Conservation (phyloP, 1,140 invertebrate genomes). For the Brachystomella parvula region DNA sequence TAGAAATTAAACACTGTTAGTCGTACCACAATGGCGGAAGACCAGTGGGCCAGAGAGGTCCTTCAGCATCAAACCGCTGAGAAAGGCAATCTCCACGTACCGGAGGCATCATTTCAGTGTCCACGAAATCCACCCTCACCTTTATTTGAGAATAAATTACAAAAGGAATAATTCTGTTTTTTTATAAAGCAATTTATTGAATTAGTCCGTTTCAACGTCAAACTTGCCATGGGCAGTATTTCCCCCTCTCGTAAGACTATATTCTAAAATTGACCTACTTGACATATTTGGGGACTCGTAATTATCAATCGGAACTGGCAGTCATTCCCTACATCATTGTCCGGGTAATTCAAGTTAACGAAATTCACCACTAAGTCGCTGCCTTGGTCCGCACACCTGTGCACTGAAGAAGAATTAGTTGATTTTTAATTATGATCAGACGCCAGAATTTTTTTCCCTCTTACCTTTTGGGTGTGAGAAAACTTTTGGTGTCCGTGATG, state of each 20-base stretch:
- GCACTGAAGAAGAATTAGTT: slow-evolving; percentile 17
- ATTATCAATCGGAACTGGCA: slow-evolving; percentile 31
- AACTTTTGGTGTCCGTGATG: background rate
- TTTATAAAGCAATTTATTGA: background rate
- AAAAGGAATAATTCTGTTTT: background rate
- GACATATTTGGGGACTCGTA: slow-evolving; percentile 33
- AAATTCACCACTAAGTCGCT: slow-evolving; percentile 35
- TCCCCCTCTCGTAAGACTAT: background rate
- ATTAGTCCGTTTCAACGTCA: background rate
- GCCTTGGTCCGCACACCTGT: slow-evolving; percentile 35
- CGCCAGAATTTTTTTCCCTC: background rate
- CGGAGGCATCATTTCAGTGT: slow-evolving; percentile 34
- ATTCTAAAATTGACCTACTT: slow-evolving; percentile 23
- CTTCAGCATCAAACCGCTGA: slow-evolving; percentile 34
- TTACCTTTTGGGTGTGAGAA: slow-evolving; percentile 25
- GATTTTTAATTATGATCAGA: background rate
- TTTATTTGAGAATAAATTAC: background rate
- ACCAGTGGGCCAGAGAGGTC: slow-evolving; percentile 33
- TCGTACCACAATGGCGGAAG: slow-evolving; percentile 31
- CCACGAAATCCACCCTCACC: slow-evolving; percentile 38
- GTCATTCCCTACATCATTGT: slow-evolving; percentile 25
- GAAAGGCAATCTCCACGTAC: slow-evolving; percentile 33
- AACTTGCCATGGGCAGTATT: background rate
- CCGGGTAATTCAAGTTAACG: slow-evolving; percentile 36
- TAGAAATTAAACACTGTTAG: background rate